Evolutionary conservation across 2,888 invertebrate genomes (phyloP).

Genomic region (Idaea aversata): DNA sequence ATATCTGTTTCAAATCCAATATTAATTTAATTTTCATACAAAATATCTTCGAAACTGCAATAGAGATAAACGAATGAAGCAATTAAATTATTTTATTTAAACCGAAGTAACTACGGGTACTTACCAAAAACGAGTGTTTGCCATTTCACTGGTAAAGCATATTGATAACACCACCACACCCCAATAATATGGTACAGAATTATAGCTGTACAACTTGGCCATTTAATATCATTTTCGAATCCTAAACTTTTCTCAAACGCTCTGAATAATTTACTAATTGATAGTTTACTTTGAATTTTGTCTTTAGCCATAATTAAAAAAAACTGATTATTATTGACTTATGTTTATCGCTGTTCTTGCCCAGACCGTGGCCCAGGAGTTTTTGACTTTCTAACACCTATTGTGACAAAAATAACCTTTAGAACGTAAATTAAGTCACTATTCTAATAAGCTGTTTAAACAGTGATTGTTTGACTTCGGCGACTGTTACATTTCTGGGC

Average conservation of each 20-base stretch:
- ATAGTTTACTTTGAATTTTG: constrained; percentile 33
- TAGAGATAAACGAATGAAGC: too few species aligned
- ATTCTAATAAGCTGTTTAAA: not conserved
- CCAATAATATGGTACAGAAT: constrained; percentile 61
- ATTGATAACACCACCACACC: constrained; percentile 65
- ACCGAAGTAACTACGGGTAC: constrained; percentile 21
- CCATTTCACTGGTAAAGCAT: constrained; percentile 67
- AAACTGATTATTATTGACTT: constrained; percentile 18
- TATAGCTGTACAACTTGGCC: constrained; percentile 59
- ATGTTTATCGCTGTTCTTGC: constrained; percentile 15
- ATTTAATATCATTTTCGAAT: constrained; percentile 71
- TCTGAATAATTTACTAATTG: constrained; percentile 53
- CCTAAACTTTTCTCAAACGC: constrained; percentile 61
- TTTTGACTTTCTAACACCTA: constrained; percentile 22
- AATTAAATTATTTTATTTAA: too few species aligned
- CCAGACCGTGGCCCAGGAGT: constrained; percentile 16
- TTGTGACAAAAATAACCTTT: constrained; percentile 19
- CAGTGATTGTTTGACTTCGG: constrained; percentile 9
- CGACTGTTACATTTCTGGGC: constrained; percentile 16
- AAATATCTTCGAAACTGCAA: too few species aligned
- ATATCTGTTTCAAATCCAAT: too few species aligned
- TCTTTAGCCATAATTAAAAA: constrained; percentile 35
- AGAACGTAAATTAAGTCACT: not conserved
- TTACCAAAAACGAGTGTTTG: constrained; percentile 67
- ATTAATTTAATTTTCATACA: too few species aligned